Base-by-base conservation (phyloP, 2,797 vertebrate genomes). In the Glyptemys insculpta region DNA sequence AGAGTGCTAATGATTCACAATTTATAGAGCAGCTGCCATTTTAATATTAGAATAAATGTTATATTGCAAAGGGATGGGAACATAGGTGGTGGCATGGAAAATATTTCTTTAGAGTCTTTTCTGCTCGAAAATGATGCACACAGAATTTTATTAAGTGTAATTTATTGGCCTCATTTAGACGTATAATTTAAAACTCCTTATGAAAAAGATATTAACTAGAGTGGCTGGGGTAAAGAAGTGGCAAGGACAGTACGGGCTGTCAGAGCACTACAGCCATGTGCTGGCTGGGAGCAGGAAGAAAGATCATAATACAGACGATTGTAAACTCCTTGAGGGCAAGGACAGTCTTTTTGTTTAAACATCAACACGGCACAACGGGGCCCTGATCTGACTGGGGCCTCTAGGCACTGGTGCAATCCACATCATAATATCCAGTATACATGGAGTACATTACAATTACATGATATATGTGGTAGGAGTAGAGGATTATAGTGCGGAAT, bases 21-120 rank as follows among this genome's bases (percentile, higher is more conserved):
- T 99, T 99, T 99, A 99, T 98, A 98, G 98, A 98, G 98, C 98
- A 96, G 98, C 98, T 98, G 98, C 97, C 98, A 98, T 98, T 98
- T 99, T 99, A 98, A 99, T 99, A 99, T 99, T 98, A 99, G 97
- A 98, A 99, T 98, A 98, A 98, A 98, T 98, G 98, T 98, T 97
- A 97, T 98, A 98, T 97, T 94, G 98, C 98, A 81, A 92, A 96
- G 96, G 96, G 97, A 98, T 97, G 95, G 97, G 96, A 97, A 96
- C 86, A 94, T 95, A 96, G 98, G 98, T 98, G 98, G 97, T 98
- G 97, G 93, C 96, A 91, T 49, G 92, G 98, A 97, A 98, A 97
- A 98, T 98, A 98, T 98, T 98, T 98, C 98, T 98, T 98, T 97
- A 96, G 97, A 96, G 94, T 86, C 97, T 97, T 98, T 98, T 98